Evolutionary conservation across 2,888 invertebrate genomes (phyloP).

Genomic region (Oasisia sp.): DNA sequence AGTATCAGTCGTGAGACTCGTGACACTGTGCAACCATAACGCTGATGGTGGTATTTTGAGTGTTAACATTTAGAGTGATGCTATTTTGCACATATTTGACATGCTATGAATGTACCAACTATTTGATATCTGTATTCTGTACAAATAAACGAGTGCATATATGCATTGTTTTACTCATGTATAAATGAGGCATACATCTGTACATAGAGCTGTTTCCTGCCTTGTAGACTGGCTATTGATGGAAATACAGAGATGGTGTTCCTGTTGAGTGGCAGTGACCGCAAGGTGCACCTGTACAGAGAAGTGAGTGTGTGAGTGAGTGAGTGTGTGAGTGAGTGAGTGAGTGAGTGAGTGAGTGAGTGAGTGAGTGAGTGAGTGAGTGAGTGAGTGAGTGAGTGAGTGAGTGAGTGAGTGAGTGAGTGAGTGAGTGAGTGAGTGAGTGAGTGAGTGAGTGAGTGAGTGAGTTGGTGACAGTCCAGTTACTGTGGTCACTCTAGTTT

Average conservation of each 20-base stretch:
- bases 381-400: too few relatives aligned
- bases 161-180: not conserved
- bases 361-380: too few relatives aligned
- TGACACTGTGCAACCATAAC: too few relatives aligned
- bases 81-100: not conserved
- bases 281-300: conserved; percentile 74
- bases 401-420: conserved; percentile 50
- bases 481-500: too few relatives aligned
- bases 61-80: not conserved
- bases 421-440: conserved; percentile 49
- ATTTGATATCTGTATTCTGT: not conserved
- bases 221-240: conserved; percentile 43
- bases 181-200: not conserved
- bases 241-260: conserved; percentile 68
- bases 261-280: conserved; percentile 75
- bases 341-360: not conserved
- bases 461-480: too few relatives aligned
- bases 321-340: not conserved
- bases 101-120: not conserved
- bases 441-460: not conserved
- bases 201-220: conserved; percentile 21
- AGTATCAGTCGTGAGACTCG: too few relatives aligned
- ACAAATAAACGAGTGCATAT: not conserved
- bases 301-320: conserved; percentile 59
- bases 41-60: not conserved